Base-by-base conservation (phyloP, 2,888 invertebrate genomes). In the Encarsia formosa region DNA sequence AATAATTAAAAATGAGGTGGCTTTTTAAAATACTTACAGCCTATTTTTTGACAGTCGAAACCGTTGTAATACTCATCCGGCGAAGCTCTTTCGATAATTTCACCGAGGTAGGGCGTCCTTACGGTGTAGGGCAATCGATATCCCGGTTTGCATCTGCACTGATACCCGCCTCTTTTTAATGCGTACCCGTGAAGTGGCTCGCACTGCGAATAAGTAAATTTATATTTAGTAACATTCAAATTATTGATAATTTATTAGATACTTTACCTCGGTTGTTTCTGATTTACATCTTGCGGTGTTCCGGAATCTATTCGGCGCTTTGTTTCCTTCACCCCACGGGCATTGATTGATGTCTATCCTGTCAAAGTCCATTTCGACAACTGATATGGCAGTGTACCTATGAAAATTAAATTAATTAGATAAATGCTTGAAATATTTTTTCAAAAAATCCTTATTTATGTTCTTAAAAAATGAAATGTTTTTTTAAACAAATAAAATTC, bases 281-380 rank as follows among this genome's bases (percentile, higher is more conserved):
- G 83, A 82, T 78, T 94, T 93, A 78, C 97, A 98, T 53, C 92
- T 78, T 0, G 93, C 89, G 0, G 95, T 95, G 58, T 89, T 87
- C 2, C 85, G 87, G 78, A 95, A 97, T 68, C 82, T 80, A 77
- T 97, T 97, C 0, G 91, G 90, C 26, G 85, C 85, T 61, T 82
- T 86, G 69, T 97, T 97, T 39, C 96, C 97, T 63, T 85, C 79
- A 50, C 94, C 90, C 56, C 78, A 77, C 0, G 96, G 95, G 79
- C 97, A 98, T 67, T 96, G 97, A 77, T 98, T 98, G 74, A 98
- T 93, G 69, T 98, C 97, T 72, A 98, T 88, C 66, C 95, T 81
- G 62, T 97, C 94, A 74, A 91, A 94, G 71, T 98, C 97, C 84
- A 96, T 87, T 81, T 97, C 96, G 74, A 95, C 81, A 0, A 95